Evolutionary conservation across 2,888 invertebrate species (phyloP).

Genomic region (Meiosimyza platycephala): DNA sequence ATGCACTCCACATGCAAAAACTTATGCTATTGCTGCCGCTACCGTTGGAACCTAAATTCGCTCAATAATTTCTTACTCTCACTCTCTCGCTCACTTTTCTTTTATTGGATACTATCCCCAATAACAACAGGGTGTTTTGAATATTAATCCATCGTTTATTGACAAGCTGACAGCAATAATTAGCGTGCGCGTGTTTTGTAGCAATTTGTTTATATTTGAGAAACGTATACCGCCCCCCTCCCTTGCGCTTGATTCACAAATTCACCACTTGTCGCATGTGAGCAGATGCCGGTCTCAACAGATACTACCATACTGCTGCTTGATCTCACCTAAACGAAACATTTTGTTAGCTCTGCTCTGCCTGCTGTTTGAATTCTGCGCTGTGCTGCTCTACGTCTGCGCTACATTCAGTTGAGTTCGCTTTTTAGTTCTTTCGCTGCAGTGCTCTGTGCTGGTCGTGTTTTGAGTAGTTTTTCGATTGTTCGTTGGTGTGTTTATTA

Average conservation of each 20-base stretch:
- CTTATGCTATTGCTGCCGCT: no score
- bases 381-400: no score
- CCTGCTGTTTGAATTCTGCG: not conserved
- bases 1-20: no score
- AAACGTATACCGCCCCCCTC: no score
- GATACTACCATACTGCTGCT: not conserved
- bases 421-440: slow-evolving; percentile 27
- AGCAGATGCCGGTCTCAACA: slow-evolving; percentile 17
- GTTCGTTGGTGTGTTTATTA: not conserved
- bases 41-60: no score
- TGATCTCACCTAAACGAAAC: not conserved
- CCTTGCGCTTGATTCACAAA: no score
- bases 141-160: not conserved
- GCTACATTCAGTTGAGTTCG: no score
- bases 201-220: slow-evolving; percentile 1
- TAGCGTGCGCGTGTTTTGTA: not conserved
- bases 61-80: not conserved
- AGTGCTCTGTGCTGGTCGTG: slow-evolving; percentile 18
- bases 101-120: not conserved
- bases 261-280: no score
- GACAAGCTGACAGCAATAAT: not conserved
- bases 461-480: not conserved
- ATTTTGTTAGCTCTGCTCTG: slow-evolving; percentile 17
- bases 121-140: not conserved
- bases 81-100: not conserved